These are phyloP conservation scores for Sorex maritimensis DNA, from an alignment of 2,797 vertebrate genomes.

Conservation along the genomic window DNA sequence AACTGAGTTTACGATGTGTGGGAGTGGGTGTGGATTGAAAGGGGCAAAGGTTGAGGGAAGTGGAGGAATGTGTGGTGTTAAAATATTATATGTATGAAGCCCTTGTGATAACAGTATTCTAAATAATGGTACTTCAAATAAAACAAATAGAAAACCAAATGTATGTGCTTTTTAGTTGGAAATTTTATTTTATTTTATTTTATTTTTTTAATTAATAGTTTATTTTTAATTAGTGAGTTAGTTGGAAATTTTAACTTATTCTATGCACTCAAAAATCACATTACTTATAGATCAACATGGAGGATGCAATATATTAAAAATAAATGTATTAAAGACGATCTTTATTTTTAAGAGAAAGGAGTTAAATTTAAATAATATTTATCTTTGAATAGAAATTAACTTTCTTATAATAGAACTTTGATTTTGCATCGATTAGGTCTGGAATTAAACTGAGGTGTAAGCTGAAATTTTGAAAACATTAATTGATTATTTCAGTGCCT, in stretches of 20 bases:
- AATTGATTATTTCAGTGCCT: constrained; percentile 60
- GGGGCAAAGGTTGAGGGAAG: too few relatives aligned
- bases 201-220: too few relatives aligned
- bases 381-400: constrained; percentile 26
- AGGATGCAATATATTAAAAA: constrained; percentile 18
- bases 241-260: constrained; percentile 50
- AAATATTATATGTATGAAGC: too few relatives aligned
- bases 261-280: neutral
- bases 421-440: constrained; percentile 29
- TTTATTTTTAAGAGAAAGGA: constrained; percentile 47
- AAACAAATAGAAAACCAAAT: too few relatives aligned
- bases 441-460: constrained; percentile 45
- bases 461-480: constrained; percentile 54
- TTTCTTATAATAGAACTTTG: constrained; percentile 61
- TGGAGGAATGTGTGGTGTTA: too few relatives aligned
- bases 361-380: constrained; percentile 37
- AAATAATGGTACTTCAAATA: too few relatives aligned
- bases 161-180: too few relatives aligned
- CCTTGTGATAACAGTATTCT: too few relatives aligned
- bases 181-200: too few relatives aligned
- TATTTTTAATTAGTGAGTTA: too few relatives aligned
- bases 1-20: too few relatives aligned
- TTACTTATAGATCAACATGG: constrained; percentile 11
- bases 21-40: too few relatives aligned
- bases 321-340: constrained; percentile 44